phyloP scores from a whole-genome alignment of 2,797 vertebrate species.

The Steatocranus sp. region DNA sequence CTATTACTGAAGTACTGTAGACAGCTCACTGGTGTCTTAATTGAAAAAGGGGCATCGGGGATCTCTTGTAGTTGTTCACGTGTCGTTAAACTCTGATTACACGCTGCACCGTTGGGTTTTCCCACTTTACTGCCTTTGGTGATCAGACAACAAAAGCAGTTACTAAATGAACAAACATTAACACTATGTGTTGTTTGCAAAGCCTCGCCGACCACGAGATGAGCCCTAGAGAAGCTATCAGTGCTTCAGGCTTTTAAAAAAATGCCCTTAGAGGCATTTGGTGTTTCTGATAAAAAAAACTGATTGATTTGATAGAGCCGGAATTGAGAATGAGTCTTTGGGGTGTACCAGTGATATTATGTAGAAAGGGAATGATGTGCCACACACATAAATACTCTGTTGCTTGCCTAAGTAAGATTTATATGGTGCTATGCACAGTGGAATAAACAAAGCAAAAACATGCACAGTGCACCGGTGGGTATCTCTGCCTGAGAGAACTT shows the following conservation, averaged over 20 bases:
- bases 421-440: not conserved
- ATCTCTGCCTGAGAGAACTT: not conserved
- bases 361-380: not conserved
- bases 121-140: constrained; percentile 46
- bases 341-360: not conserved
- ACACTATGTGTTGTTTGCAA: constrained; percentile 36
- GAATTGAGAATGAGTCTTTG: not conserved
- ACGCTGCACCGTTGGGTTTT: constrained; percentile 19
- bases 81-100: constrained; percentile 53
- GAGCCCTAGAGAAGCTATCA: constrained; percentile 33
- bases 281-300: constrained; percentile 10
- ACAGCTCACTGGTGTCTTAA: constrained; percentile 4
- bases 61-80: constrained; percentile 22
- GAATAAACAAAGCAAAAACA: constrained; percentile 15
- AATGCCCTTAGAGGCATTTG: not conserved
- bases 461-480: not conserved
- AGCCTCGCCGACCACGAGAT: constrained; percentile 46
- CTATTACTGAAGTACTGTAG: not conserved
- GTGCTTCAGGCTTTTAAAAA: constrained; percentile 13
- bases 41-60: constrained; percentile 39
- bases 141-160: constrained; percentile 54
- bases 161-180: constrained; percentile 55
- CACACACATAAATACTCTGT: not conserved
- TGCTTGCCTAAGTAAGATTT: constrained; percentile 8
- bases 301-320: constrained; percentile 30